Evolutionary conservation across 2,888 invertebrate genomes (phyloP), one percentile per base, ranked within the genome.

Genomic region (Drosophila sordidula): DNA sequence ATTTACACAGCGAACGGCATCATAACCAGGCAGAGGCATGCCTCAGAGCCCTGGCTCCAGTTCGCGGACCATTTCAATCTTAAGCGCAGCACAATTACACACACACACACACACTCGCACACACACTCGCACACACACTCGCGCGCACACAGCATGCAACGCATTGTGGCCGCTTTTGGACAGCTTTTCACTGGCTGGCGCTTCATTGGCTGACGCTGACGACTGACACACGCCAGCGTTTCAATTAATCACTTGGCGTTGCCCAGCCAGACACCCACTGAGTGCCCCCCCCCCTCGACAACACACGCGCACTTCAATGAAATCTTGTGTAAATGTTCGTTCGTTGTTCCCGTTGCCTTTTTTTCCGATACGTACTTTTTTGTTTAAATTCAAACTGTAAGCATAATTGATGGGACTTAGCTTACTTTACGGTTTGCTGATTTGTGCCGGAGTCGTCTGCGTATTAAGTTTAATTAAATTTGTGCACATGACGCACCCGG

Each of bases 211-310:
- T 61, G 51, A 54, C 72, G 57, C 55, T 58, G 75, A 45, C 34
- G 81, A 75, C 78, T 61, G 82, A 87, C 87, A 79, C 66, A 77
- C 68, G 67, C 41, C 52, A 41, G 70, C 52, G 45, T 61, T 70
- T 70, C 81, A 84, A 85, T 83, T 83, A 81, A 87, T 84, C 87
- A 75, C 47, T 52, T 14, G 45, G 26, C 34, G 34, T 34, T 16
- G 5, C 14, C 18, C 39, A 14, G 11, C 36, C 49, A 25, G 5
- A 8, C 29, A 29, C 39, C 36, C 6, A 4, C 26, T 4, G 6
- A 8, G 22, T 3, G 22, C 44, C 11, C 29, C 11, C 32, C 6
- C 38, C 38, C 32, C 22, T 32, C 46, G 46, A 3, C 29, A 8
- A 29, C 29, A 29, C 29, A 29, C 25, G 44, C 34, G 9, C 51